Percentiles rank a stretch among this genome's conserved stretches.
phyloP scores from a whole-genome alignment of 2,797 vertebrate genomes.

The Acipenser oxyrinchus region DNA sequence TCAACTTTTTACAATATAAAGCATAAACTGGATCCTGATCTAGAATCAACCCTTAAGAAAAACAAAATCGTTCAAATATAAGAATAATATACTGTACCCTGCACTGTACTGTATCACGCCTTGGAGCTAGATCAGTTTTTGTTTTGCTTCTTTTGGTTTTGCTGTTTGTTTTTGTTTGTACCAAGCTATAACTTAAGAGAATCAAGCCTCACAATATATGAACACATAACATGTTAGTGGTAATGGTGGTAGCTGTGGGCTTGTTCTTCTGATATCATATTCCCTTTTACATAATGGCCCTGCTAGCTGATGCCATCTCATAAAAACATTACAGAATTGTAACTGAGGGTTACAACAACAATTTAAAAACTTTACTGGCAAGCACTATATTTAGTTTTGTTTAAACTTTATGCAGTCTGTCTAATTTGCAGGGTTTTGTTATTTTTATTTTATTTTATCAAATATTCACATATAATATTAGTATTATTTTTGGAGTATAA shows the following conservation, averaged over 20 bases:
- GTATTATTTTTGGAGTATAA: constrained; percentile 34
- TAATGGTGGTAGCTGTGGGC: background rate
- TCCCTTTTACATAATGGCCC: constrained; percentile 22
- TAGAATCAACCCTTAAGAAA: too few relatives aligned
- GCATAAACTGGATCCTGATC: too few relatives aligned
- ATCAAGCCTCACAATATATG: too few relatives aligned
- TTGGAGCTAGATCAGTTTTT: too few relatives aligned
- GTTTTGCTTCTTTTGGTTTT: too few relatives aligned
- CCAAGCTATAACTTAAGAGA: too few relatives aligned
- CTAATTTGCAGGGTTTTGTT: constrained; percentile 32
- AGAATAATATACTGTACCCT: too few relatives aligned
- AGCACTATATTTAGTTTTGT: constrained; percentile 29
- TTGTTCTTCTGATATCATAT: constrained; percentile 18
- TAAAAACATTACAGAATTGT: constrained; percentile 22
- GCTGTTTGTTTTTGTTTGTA: too few relatives aligned
- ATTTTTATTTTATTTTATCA: constrained; percentile 35
- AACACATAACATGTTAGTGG: background rate
- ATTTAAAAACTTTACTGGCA: constrained; percentile 32
- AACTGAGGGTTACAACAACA: constrained; percentile 41
- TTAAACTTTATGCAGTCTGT: constrained; percentile 42
- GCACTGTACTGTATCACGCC: too few relatives aligned
- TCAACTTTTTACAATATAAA: too few relatives aligned
- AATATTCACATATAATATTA: constrained; percentile 39
- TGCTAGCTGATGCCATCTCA: constrained; percentile 26
- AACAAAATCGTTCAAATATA: too few relatives aligned